Evolutionary conservation across 2,113 vertebrate species (phyloP), one percentile per base, ranked within the genome.

Genomic region (Cottus gobio): DNA sequence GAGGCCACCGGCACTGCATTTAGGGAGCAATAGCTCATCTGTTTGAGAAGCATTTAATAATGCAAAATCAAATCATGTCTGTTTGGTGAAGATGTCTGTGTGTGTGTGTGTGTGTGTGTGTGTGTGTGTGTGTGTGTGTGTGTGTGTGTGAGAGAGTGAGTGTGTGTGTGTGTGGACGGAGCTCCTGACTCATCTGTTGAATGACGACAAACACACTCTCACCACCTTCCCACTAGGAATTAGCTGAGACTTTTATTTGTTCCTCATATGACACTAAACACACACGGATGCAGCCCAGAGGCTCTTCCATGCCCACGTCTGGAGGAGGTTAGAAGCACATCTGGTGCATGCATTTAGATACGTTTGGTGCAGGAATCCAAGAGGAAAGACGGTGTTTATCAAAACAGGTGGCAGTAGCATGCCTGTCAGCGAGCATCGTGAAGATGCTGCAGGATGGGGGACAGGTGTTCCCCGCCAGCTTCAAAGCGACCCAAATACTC

Each of bases 1-100:
- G 48, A 61, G 18, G 57, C 18, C 39, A 1, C n/a, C n/a, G n/a
- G n/a, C n/a, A n/a, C n/a, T 0, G n/a, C 37, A 62, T 73, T 70
- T 56, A 15, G 6, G 64, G 22, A 67, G 52, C 46, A 48, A 50
- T 37, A 31, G 24, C 67, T 80, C 24, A 28, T 52, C 22, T 46
- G 64, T 61, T 73, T 80, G 75, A 87, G 30, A 37, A 11, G 56
- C 1, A 1, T 74, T 84, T 42, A 86, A 87, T 87, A 80, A 86
- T 83, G 52, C 80, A 85, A 5, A 4, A 65, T 62, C 37, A 57
- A 68, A 79, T 86, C 65, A 67, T 20, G 58, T 30, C 24, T 54
- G 71, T 65, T 73, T 50, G 71, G 9, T 57, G 34, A 73, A 83
- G 62, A 68, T 66, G 8, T 22, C 5, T 2, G 31, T 31, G 31